These are phyloP conservation scores for Coecobrya sp. DNA, from an alignment of 2,888 invertebrate genomes.

Conservation along the genomic window DNA sequence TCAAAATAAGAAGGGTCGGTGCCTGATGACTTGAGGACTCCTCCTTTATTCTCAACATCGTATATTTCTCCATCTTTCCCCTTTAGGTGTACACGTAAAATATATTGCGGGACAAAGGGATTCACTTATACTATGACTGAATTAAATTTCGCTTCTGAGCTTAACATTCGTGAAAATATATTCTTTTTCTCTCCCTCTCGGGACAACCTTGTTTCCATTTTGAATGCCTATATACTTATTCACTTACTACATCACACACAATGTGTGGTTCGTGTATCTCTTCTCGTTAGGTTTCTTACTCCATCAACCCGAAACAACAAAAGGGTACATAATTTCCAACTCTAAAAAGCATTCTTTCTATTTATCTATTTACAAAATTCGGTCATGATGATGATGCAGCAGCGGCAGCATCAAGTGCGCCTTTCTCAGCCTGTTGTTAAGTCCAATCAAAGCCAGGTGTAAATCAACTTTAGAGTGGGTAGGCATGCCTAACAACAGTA, in stretches of 20 bases:
- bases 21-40: slow-evolving; percentile 76
- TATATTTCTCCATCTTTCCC: background rate
- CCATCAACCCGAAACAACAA: slow-evolving; percentile 34
- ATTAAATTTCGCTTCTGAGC: slow-evolving; percentile 67
- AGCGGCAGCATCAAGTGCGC: slow-evolving; percentile 41
- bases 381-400: slow-evolving; percentile 22
- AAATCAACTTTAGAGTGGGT: slow-evolving; percentile 65
- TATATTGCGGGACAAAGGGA: background rate
- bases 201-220: slow-evolving; percentile 57
- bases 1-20: slow-evolving; percentile 69
- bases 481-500: background rate
- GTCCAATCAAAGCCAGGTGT: slow-evolving; percentile 70
- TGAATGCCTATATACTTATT: background rate
- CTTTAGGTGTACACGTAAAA: no score
- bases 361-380: slow-evolving; percentile 20
- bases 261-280: background rate
- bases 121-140: slow-evolving; percentile 8
- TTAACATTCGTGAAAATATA: slow-evolving; percentile 51
- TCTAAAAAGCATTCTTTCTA: slow-evolving; percentile 59
- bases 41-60: slow-evolving; percentile 63
- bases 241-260: background rate
- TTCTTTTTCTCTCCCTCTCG: slow-evolving; percentile 21
- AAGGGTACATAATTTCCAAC: slow-evolving; percentile 63
- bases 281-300: background rate
- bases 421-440: slow-evolving; percentile 47